Evolutionary conservation across 2,113 vertebrate species (phyloP).

Genomic region (Nibea coibor): DNA sequence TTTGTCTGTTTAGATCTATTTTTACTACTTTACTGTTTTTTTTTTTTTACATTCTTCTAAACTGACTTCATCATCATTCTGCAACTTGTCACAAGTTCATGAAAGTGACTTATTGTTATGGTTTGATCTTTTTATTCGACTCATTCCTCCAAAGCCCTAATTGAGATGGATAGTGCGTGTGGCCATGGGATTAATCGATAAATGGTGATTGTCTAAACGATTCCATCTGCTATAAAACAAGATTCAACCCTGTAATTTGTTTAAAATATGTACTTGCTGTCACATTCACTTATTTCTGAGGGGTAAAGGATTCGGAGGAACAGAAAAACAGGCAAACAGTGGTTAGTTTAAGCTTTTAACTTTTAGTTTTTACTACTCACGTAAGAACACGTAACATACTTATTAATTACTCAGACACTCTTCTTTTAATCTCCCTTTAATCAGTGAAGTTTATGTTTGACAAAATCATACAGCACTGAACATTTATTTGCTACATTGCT

Average conservation of each 20-base stretch:
- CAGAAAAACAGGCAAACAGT: too few relatives aligned
- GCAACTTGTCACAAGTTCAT: background rate
- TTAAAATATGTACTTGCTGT: background rate
- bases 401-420: too few relatives aligned
- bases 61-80: background rate
- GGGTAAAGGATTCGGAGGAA: background rate
- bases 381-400: too few relatives aligned
- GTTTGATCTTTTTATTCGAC: background rate
- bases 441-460: too few relatives aligned
- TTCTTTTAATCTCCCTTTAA: too few relatives aligned
- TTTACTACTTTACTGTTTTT: background rate
- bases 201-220: background rate
- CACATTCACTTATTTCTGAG: background rate
- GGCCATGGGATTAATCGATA: background rate
- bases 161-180: background rate
- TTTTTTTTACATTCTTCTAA: background rate
- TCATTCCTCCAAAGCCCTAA: background rate
- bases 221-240: background rate
- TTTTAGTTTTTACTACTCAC: too few relatives aligned
- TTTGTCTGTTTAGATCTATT: constrained; percentile 9
- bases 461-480: too few relatives aligned
- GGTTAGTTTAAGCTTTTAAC: too few relatives aligned
- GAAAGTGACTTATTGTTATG: background rate
- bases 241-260: background rate
- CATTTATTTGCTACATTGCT: background rate